Percentiles rank a stretch among this genome's conserved stretches.
These are phyloP conservation scores for Epizoanthus stellaris DNA, from an alignment of 92 coral and sea anemone genomes.

Conservation along the genomic window DNA sequence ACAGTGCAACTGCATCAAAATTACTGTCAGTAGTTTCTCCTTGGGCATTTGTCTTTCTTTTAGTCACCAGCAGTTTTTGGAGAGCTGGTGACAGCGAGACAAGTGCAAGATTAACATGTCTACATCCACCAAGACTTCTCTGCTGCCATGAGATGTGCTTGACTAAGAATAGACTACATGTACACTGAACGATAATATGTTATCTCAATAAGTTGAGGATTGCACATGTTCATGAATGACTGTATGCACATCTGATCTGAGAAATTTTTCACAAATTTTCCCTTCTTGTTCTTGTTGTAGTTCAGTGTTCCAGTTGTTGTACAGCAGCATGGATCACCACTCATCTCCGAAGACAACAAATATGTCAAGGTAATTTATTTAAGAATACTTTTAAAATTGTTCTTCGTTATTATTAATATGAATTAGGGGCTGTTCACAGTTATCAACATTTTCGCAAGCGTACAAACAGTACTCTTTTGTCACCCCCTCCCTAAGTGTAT, in stretches of 20 bases:
- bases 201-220: no score
- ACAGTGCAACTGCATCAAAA: no score
- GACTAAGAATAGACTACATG: conserved; percentile 66
- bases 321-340: conserved; percentile 85
- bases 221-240: not conserved
- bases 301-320: conserved; percentile 94
- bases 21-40: no score
- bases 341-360: conserved; percentile 82
- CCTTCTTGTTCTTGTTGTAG: conserved; percentile 42
- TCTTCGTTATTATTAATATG: no score
- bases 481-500: no score
- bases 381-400: no score
- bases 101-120: conserved; percentile 71
- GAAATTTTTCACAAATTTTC: not conserved
- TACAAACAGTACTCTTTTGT: no score
- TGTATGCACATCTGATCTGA: not conserved
- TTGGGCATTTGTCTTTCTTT: no score
- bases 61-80: not conserved
- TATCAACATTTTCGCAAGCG: no score
- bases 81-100: conserved; percentile 18
- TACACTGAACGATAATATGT: no score
- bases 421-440: no score
- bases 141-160: conserved; percentile 18
- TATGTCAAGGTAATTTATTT: conserved; percentile 73
- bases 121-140: conserved; percentile 93